Base-by-base conservation (phyloP, 2,797 vertebrate genomes). In the Selene dorsalis region DNA sequence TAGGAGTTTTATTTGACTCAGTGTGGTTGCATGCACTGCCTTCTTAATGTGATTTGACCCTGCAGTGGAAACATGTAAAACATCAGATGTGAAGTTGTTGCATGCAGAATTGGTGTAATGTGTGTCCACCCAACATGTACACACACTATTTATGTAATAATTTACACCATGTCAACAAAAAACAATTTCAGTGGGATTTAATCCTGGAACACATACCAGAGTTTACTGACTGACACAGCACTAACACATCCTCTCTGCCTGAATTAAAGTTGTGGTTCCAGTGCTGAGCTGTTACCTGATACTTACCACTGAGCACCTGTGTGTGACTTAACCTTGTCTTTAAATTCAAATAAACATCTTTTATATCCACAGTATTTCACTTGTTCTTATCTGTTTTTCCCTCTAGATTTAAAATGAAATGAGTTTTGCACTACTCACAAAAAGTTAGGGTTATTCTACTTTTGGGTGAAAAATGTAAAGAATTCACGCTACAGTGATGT, bases 101-200 rank as follows among this genome's bases (percentile, higher is more conserved):
- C 35, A 26, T 43, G 38, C 56, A 50, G 22, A 35, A 4, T 4
- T 75, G 61, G 22, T 59, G 53, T n/a, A 20, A 43, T 50, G 56
- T 48, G 48, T 32, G 28, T 50, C 30, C 30, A 24, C 32, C 35
- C 10, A 38, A 39, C 50, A 30, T 47, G 13, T 6, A 28, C 14
- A 30, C 6, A 35, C 6, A 35, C 7, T 35, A 61, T 66, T 56
- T 24, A 50, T 50, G 26, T 4, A 30, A 18, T 50, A n/a, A 20
- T 45, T 65, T 22, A 35, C 68, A 68, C 14, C 24, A 10, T 61
- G 32, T 69, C 57, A 67, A 63, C 45, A 71, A 43, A 43, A 68
- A 45, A 18, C 43, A 13, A 17, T 17, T 53, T 81, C 13, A 68
- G n/a, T 55, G 38, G 56, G 35, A 65, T 74, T 38, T 55, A 26